phyloP scores from a whole-genome alignment of 2,888 invertebrate species.

The Sycophila texana region DNA sequence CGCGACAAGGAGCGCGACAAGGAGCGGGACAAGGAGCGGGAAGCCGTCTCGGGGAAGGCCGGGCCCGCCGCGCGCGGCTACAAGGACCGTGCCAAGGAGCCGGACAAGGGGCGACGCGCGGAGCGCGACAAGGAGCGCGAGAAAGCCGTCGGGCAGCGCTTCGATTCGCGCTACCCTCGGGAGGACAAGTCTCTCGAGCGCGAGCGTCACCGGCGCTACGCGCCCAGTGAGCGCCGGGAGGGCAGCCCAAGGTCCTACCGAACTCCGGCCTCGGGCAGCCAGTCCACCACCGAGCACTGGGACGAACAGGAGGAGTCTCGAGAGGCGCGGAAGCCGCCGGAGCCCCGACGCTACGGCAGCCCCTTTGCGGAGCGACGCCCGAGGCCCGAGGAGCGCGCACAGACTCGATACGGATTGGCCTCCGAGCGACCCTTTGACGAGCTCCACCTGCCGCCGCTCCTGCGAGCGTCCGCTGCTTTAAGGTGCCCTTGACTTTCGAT shows the following conservation, averaged over 20 bases:
- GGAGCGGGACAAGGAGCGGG: conserved; percentile 61
- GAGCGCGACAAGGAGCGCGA: conserved; percentile 49
- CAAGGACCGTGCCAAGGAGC: conserved; percentile 63
- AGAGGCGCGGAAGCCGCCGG: conserved; percentile 65
- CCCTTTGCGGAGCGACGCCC: conserved; percentile 74
- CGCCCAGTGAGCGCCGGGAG: conserved; percentile 9
- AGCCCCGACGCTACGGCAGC: conserved; percentile 72
- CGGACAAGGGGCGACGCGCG: conserved; percentile 64
- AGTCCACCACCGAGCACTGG: conserved; percentile 66
- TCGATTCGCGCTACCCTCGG: too few relatives aligned
- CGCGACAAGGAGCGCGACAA: conserved; percentile 36
- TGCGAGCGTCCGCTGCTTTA: conserved; percentile 60
- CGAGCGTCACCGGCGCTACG: conserved; percentile 40
- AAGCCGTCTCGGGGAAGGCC: conserved; percentile 57
- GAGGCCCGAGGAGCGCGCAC: conserved; percentile 72
- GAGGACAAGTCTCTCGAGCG: conserved; percentile 20
- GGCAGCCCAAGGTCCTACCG: too few relatives aligned
- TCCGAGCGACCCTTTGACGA: conserved; percentile 56
- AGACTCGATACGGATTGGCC: conserved; percentile 66
- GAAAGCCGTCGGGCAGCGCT: background rate
- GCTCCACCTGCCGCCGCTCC: conserved; percentile 62
- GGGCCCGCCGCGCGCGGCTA: conserved; percentile 64
- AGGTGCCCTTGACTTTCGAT: conserved; percentile 57
- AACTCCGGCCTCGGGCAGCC: too few relatives aligned
- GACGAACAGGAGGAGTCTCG: conserved; percentile 70